Base-by-base conservation (phyloP, 1,140 invertebrate species). In the Drosophila lowei region DNA sequence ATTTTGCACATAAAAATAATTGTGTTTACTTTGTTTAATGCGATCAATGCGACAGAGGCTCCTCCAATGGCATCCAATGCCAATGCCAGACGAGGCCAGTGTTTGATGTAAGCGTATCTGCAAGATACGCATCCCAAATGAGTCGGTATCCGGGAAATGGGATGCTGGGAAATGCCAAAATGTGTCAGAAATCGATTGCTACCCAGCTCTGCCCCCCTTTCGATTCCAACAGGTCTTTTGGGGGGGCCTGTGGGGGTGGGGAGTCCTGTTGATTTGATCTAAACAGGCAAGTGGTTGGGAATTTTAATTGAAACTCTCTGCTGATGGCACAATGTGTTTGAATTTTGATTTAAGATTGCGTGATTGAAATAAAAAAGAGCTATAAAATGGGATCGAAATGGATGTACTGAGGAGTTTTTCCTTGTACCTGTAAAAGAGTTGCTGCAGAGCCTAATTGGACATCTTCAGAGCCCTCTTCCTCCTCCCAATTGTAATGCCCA, bases 1-100 rank as follows among this genome's bases (percentile, higher is more conserved):
- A 73, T 73, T 73, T 65, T 47, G 71, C 71, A 74, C 71, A 67
- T 78, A 79, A 85, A 85, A 81, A 86, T 85, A 85, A 85, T 85
- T 85, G 81, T 85, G 81, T 85, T 85, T 85, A 88, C 83, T 81
- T 66, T 71, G 77, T 68, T 71, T 81, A 81, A 85, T 86, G 81
- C 77, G 77, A 85, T 86, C 73, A 77, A 77, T 85, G 80, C 50
- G 60, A 47, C 72, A 48, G 47, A 38, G 42, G 8, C 34, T 13
- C 34, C 34, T 13, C 11, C 34, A 43, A 43, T 15, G 13, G 56
- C n/a, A n/a, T n/a, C 28, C 28, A 43, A 18, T 34, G 30, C 30
- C 30, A 11, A 11, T 34, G 30, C 30, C 34, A 16, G 13, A 21
- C 46, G 50, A 55, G 25, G 16, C 46, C 16, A 16, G 25, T 41